Conservation (phyloP, 2,888 invertebrate species). For the Anaspis maculata region DNA sequence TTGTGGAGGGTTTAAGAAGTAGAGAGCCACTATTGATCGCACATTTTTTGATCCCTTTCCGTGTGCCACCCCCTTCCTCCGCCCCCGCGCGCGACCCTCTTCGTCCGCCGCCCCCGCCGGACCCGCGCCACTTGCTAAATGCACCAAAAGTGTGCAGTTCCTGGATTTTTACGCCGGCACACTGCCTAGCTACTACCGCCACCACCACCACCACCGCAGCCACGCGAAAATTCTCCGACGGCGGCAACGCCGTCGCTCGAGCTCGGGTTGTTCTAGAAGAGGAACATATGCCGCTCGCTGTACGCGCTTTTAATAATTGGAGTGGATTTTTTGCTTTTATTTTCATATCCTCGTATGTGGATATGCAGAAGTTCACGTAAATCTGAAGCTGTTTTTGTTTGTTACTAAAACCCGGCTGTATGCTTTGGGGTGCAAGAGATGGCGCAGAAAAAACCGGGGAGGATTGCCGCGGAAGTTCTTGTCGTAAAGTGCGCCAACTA, state of each 20-base stretch:
- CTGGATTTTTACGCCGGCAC: slow-evolving; percentile 31
- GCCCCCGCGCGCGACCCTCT: slow-evolving; percentile 22
- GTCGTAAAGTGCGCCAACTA: too few relatives aligned
- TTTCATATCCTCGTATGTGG: too few relatives aligned
- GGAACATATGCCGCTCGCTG: too few relatives aligned
- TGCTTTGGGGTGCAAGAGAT: too few relatives aligned
- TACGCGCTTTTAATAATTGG: slow-evolving; percentile 1
- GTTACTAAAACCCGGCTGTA: too few relatives aligned
- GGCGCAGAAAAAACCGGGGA: too few relatives aligned
- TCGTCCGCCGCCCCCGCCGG: slow-evolving; percentile 25
- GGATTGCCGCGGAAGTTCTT: too few relatives aligned
- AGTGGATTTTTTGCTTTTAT: too few relatives aligned
- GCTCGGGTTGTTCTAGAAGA: too few relatives aligned
- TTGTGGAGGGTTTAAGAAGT: slow-evolving; percentile 44
- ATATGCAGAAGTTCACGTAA: too few relatives aligned
- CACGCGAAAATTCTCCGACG: slow-evolving; percentile 18
- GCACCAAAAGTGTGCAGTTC: slow-evolving; percentile 30
- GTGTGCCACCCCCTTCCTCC: slow-evolving; percentile 28
- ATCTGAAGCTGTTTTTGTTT: too few relatives aligned
- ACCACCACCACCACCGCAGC: slow-evolving; percentile 13
- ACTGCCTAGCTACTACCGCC: not conserved
- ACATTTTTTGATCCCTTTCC: slow-evolving; percentile 45
- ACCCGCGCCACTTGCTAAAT: slow-evolving; percentile 28
- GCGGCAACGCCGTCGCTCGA: too few relatives aligned
- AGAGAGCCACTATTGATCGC: slow-evolving; percentile 44